Base-by-base conservation (phyloP, 2,888 invertebrate genomes). In the Hymenopus coronatus region DNA sequence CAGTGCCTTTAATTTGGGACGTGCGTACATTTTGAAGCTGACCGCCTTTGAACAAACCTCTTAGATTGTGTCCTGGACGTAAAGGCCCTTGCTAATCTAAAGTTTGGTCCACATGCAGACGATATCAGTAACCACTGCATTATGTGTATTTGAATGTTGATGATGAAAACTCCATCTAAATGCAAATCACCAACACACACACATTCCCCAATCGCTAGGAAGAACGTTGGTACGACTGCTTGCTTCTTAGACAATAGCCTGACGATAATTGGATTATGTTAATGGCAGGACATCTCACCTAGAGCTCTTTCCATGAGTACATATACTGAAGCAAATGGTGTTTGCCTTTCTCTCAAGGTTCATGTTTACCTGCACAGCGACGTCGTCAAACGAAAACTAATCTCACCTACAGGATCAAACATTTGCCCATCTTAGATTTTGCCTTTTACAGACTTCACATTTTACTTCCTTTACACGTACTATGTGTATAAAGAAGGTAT, bases 81-180 rank as follows among this genome's bases (percentile, higher is more conserved):
- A 30, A 30, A 30, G 30, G 30, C 4, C 30, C 30, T 30, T 30
- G 30, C 30, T 40, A 40, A 40, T 40, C 12, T 40, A 40, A 40
- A 40, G 1, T 40, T 40, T 40, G 40, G 40, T 40, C 9, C 40
- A 33, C 33, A 8, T 6, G 4, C 7, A 70, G 54, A 70, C 20
- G 54, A 25, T 70, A 70, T 70, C 54, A 70, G 54, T 70, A 70
- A 25, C 15, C 54, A 25, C 3, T 70, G 54, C 20, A 20, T 54
- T 54, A 54, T 54, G 20, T 54, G 54, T 70, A 20, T 70, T 70
- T 70, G 54, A 15, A 27, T 15, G 70, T 20, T 81, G 86, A 54
- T 81, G 81, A 86, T 28, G 86, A 86, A 86, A 86, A 86, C 86
- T 86, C 86, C 28, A 86, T 86, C 86, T 86, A 86, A 86, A 86